Base-by-base conservation (phyloP, 2,797 vertebrate genomes). In the Hippocampus kuda region DNA sequence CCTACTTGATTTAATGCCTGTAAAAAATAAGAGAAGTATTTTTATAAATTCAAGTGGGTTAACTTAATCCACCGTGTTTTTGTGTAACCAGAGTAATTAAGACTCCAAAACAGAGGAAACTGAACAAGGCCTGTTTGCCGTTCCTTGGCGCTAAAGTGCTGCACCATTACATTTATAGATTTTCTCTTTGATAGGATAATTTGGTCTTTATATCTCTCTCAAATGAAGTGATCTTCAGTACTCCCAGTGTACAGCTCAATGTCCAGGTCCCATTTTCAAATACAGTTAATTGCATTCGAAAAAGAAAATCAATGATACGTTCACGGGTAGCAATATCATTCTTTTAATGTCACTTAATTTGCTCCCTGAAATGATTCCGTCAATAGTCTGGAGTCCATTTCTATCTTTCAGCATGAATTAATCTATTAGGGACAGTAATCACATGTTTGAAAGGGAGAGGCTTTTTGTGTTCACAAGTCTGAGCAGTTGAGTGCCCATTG, bases 151-250 rank as follows among this genome's bases (percentile, higher is more conserved):
- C 81, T 70, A 81, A 82, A 84, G 84, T 74, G 68, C 82, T 66
- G 75, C 76, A 82, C 85, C 86, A 88, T 89, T 89, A 87, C 89
- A 88, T 88, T 89, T 89, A 90, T 90, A 90, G 88, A 91, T 90
- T 90, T 91, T 89, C 87, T 80, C 81, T 88, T 88, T 88, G 86
- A 89, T 88, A 87, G 86, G 84, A 87, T 89, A 89, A 91, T 89
- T 88, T 88, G 86, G 84, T 87, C 85, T 89, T 89, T 89, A 89
- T 90, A 90, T 86, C 84, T 73, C 81, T 84, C 84, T 81, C 83
- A 89, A 87, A 88, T 88, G 77, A 89, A 88, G 85, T 87, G 86
- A 88, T 89, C 86, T 84, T 85, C 77, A 65, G 81, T 71, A 77
- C 83, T 86, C 79, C 80, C 77, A 60, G 76, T 69, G 62, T 46